Evolutionary conservation across 1,140 invertebrate species (phyloP).

Genomic region (Chymomyza costata): DNA sequence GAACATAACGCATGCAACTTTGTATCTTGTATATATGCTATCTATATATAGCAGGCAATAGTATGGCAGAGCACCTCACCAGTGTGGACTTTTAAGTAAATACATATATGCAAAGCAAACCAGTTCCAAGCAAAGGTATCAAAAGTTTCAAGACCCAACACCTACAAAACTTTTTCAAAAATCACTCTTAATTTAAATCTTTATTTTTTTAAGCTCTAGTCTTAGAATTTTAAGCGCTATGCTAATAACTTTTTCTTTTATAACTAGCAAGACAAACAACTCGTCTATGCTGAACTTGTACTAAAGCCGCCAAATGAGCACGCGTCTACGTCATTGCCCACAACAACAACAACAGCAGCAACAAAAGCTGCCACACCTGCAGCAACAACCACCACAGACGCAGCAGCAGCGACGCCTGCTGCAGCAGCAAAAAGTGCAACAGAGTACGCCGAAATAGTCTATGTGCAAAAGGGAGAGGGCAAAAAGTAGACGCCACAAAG

Average conservation of each 20-base stretch:
- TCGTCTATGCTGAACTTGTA: constrained; percentile 80
- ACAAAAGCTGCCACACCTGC: constrained; percentile 50
- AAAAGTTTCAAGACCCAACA: not conserved
- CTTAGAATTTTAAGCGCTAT: not conserved
- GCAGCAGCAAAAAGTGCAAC: constrained; percentile 75
- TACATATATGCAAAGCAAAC: constrained; percentile 13
- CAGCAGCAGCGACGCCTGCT: constrained; percentile 20
- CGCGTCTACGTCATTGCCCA: constrained; percentile 46
- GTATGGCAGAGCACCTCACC: constrained; percentile 71
- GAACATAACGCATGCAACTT: constrained; percentile 29
- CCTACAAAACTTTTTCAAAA: no score
- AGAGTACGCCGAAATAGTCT: constrained; percentile 81
- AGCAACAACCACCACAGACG: constrained; percentile 50
- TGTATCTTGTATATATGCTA: constrained; percentile 30
- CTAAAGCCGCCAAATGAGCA: constrained; percentile 75
- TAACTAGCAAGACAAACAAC: constrained; percentile 73
- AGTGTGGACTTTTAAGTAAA: constrained; percentile 71
- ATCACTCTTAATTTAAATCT: constrained; percentile 15
- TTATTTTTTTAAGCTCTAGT: not conserved
- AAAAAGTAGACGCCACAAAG: constrained; percentile 41
- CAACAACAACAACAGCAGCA: constrained; percentile 63
- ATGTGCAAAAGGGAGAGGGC: constrained; percentile 67
- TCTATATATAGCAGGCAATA: constrained; percentile 54
- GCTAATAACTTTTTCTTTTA: not conserved
- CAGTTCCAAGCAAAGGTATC: constrained; percentile 51